Base-by-base conservation (phyloP, 2,797 vertebrate genomes). In the Rallus crepitans region DNA sequence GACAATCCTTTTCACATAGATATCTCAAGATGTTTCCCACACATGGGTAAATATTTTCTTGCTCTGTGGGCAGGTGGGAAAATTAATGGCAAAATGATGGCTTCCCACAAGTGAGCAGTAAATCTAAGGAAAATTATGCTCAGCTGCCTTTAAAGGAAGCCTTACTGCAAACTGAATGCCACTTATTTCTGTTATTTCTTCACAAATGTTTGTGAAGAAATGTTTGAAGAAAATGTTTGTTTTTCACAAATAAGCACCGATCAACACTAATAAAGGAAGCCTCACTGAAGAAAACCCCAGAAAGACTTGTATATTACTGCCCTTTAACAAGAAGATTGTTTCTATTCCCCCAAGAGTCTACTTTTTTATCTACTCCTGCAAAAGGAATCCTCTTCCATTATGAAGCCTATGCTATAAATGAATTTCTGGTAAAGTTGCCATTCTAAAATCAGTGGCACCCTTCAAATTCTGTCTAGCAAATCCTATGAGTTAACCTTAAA, bases 31-130 rank as follows among this genome's bases (percentile, higher is more conserved):
- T 2, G 6, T 21, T 70, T 72, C 52, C 50, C 31, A 65, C 37
- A 40, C 9, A 13, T 23, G 12, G 18, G 69, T 76, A 85, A 94
- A 71, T 80, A 80, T 65, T 82, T 80, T 85, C 68, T 52, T 73
- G 61, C 57, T 71, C 47, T 65, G 35, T 57, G 52, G 61, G n/a
- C 76, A 69, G 21, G 31, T 80, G 24, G 2, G 2, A 88, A 92
- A 86, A 86, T 50, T 53, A 57, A 35, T 64, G 35, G 52, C 40
- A 61, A 89, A 82, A 39, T 6, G 65, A 23, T 72, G 47, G 25
- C 10, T 50, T 69, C 19, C 47, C 17, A 39, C n/a, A 61, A 77
- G 10, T 21, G 28, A 19, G 7, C 56, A 31, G 24, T 17, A 61
- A 35, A 68, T 14, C 63, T 79, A 80, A 85, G 64, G 7, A 64